Conservation (phyloP, 1,140 invertebrate species). For the Odontomachus brunneus region DNA sequence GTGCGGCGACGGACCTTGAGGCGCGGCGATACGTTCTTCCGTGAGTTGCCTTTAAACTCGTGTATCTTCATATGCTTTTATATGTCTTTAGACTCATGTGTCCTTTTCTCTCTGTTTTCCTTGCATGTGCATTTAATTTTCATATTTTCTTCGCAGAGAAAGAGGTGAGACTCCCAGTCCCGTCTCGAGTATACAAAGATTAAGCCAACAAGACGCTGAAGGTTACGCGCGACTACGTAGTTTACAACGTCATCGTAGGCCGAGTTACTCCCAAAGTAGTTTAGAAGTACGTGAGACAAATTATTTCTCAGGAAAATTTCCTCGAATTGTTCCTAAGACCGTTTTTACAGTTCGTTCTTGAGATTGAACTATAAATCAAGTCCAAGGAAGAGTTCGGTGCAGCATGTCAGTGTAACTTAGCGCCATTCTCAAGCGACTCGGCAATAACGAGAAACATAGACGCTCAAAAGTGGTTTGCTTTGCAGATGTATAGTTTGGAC, state of each 20-base stretch:
- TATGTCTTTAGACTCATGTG: too few species aligned
- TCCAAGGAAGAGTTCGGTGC: too few species aligned
- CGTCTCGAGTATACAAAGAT: conserved; percentile 91
- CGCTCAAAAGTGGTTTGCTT: too few species aligned
- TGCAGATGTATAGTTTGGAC: conserved; percentile 83
- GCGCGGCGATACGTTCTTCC: conserved; percentile 76
- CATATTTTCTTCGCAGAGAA: conserved; percentile 84
- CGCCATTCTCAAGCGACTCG: too few species aligned
- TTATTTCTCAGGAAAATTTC: background rate
- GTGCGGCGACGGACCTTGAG: conserved; percentile 83
- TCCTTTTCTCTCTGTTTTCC: too few species aligned
- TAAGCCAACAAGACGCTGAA: conserved; percentile 90
- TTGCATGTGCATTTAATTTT: background rate
- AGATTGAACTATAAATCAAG: too few species aligned
- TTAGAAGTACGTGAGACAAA: conserved; percentile 79
- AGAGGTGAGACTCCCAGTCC: conserved; percentile 91
- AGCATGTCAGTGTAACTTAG: too few species aligned
- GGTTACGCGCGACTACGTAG: conserved; percentile 93
- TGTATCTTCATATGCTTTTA: too few species aligned
- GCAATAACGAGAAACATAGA: too few species aligned
- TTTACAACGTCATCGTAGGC: conserved; percentile 89
- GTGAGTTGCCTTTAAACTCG: conserved; percentile 67
- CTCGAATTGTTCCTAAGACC: too few species aligned
- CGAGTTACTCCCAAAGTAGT: conserved; percentile 84
- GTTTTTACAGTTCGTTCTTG: too few species aligned